Conservation (phyloP, 2,888 invertebrate species). For the Agonopterix arenella region DNA sequence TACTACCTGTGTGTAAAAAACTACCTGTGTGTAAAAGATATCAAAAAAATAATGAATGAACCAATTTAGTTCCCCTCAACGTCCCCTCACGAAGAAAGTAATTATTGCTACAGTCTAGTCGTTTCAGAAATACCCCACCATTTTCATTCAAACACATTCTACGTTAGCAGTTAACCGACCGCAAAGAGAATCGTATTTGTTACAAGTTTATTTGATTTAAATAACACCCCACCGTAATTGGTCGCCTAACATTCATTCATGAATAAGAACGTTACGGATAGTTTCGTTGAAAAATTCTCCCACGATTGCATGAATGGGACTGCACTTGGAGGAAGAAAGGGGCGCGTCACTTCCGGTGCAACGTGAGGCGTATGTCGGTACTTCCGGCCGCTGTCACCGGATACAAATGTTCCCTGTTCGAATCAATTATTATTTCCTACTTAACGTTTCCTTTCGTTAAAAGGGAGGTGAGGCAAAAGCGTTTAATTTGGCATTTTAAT, state of each 20-base stretch:
- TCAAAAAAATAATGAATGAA: no score
- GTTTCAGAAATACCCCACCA: not conserved
- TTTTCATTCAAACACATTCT: slow-evolving; percentile 34
- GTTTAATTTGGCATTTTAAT: not conserved
- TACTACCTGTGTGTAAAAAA: no score
- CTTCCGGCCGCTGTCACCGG: slow-evolving; percentile 60
- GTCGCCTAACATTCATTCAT: slow-evolving; percentile 61
- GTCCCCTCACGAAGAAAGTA: no score
- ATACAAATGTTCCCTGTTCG: slow-evolving; percentile 60
- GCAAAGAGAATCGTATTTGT: slow-evolving; percentile 30
- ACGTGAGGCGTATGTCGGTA: slow-evolving; percentile 53
- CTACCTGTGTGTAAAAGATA: no score
- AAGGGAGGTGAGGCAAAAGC: slow-evolving; percentile 21
- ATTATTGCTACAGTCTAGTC: no score
- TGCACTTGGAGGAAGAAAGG: slow-evolving; percentile 45
- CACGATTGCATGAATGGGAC: slow-evolving; percentile 57
- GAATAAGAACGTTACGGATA: slow-evolving; percentile 51
- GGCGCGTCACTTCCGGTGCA: slow-evolving; percentile 64
- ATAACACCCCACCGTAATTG: slow-evolving; percentile 31
- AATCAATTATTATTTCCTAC: slow-evolving; percentile 70
- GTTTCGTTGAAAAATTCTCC: slow-evolving; percentile 51
- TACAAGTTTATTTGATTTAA: slow-evolving; percentile 40
- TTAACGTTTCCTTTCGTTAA: slow-evolving; percentile 54
- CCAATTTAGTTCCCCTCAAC: no score
- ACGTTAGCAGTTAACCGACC: slow-evolving; percentile 35